Evolutionary conservation across 2,888 invertebrate genomes (phyloP).

Genomic region (Orgyia antiqua): DNA sequence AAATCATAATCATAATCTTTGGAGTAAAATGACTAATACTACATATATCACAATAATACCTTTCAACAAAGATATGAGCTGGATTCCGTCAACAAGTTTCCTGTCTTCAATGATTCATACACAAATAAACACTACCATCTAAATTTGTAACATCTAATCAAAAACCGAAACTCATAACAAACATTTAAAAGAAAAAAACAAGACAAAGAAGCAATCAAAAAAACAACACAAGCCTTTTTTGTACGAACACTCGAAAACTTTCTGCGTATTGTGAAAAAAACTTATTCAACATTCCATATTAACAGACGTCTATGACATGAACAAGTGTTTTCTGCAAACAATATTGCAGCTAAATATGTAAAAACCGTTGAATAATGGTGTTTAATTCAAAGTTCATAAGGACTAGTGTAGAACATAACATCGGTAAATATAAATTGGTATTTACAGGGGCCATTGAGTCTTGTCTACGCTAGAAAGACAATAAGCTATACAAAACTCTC

Average conservation of each 20-base stretch:
- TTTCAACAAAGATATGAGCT: no score
- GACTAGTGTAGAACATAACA: slow-evolving; percentile 17
- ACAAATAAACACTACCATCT: no score
- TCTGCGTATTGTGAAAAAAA: slow-evolving; percentile 57
- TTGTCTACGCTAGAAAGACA: slow-evolving; percentile 60
- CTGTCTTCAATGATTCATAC: no score
- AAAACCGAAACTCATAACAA: slow-evolving; percentile 18
- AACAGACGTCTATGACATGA: slow-evolving; percentile 74
- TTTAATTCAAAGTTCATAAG: slow-evolving; percentile 25
- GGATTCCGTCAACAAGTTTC: no score
- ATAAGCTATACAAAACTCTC: slow-evolving; percentile 63
- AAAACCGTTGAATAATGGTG: slow-evolving; percentile 6
- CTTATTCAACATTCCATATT: slow-evolving; percentile 58
- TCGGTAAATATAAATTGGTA: slow-evolving; percentile 28
- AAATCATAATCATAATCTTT: no score
- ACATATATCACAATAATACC: no score
- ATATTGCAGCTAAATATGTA: slow-evolving; percentile 9
- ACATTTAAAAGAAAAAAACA: slow-evolving; percentile 24
- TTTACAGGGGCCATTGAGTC: slow-evolving; percentile 50
- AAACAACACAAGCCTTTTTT: slow-evolving; percentile 42
- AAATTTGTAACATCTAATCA: slow-evolving; percentile 7
- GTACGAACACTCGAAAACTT: slow-evolving; percentile 38
- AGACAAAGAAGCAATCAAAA: slow-evolving; percentile 57
- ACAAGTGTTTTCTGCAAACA: slow-evolving; percentile 57
- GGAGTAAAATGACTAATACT: no score